Evolutionary conservation across 2,797 vertebrate genomes (phyloP), one percentile per base, ranked within the genome.

Genomic region (Pangasius krempfi): DNA sequence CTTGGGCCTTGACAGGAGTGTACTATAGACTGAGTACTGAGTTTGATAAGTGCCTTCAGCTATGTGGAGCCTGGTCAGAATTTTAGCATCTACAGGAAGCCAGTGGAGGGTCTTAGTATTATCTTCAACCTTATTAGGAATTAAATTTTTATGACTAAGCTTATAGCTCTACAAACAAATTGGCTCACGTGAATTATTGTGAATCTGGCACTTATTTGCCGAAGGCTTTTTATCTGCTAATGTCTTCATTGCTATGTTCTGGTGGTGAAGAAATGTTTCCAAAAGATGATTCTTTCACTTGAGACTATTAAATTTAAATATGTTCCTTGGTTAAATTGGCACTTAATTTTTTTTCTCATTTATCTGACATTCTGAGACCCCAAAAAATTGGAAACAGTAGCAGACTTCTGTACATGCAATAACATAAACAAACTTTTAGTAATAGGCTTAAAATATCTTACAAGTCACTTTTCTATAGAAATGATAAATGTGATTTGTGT

Each of bases 241-340:
- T 62, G 33, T 81, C 56, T 56, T 54, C n/a, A 22, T 20, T 30
- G n/a, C 13, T 54, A 8, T 78, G 27, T 33, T 56, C 50, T 20
- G n/a, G 52, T 30, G 22, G 78, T 37, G 52, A 37, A 80, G 52
- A 37, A 58, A 58, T 12, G 30, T 56, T 56, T 80, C 30, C n/a
- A 33, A 79, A 54, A 79, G 80, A 82, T 44, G 56, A 60, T 81
- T 81, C 44, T 81, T 60, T 81, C 79, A 13, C 27, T 14, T 3
- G 2, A 60, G 10, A 37, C 54, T 14, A 81, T 60, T 25, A 81
- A 37, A 25, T 37, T 56, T 80, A 20, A 37, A 9, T 37, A 52
- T 54, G n/a, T 9, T 79, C 50, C 6, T 30, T 54, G 27, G 4
- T 52, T 5, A 54, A 30, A 79, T 54, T 56, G 18, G 7, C 4